Evolutionary conservation across 64 coral and sea anemone species (phyloP).

Genomic region (Anthopleura sola): DNA sequence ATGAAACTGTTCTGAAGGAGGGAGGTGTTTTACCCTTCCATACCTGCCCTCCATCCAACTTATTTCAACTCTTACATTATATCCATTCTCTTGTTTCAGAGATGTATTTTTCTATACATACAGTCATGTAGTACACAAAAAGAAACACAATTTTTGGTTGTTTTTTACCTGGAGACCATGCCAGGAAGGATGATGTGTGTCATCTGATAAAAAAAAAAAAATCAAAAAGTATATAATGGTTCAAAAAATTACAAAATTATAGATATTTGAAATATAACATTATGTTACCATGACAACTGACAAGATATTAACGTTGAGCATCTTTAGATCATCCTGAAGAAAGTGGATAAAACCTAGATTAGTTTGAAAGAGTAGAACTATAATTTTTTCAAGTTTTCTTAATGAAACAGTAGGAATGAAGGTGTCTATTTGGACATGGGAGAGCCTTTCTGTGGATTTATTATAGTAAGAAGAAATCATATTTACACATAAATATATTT

Average conservation of each 20-base stretch:
- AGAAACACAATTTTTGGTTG: too few species aligned
- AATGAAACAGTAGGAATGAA: too few species aligned
- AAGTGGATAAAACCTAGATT: neutral
- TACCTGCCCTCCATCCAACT: too few species aligned
- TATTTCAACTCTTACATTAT: too few species aligned
- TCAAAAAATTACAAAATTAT: neutral
- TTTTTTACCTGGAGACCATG: conserved; percentile 59
- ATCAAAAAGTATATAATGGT: neutral
- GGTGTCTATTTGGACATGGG: too few species aligned
- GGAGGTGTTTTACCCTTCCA: too few species aligned
- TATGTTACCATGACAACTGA: conserved; percentile 74
- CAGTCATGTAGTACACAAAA: too few species aligned
- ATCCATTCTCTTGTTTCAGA: too few species aligned
- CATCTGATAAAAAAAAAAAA: conserved; percentile 30
- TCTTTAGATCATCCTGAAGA: conserved; percentile 28
- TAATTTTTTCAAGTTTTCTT: neutral
- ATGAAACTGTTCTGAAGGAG: neutral
- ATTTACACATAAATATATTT: neutral
- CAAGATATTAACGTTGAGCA: conserved; percentile 77
- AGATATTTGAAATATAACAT: neutral
- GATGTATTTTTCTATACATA: too few species aligned
- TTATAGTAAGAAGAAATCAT: too few species aligned
- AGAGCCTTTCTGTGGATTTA: too few species aligned
- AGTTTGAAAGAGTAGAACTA: neutral
- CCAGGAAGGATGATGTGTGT: conserved; percentile 68